Evolutionary conservation across 2,888 invertebrate genomes (phyloP).

Genomic region (Smittia sp.): DNA sequence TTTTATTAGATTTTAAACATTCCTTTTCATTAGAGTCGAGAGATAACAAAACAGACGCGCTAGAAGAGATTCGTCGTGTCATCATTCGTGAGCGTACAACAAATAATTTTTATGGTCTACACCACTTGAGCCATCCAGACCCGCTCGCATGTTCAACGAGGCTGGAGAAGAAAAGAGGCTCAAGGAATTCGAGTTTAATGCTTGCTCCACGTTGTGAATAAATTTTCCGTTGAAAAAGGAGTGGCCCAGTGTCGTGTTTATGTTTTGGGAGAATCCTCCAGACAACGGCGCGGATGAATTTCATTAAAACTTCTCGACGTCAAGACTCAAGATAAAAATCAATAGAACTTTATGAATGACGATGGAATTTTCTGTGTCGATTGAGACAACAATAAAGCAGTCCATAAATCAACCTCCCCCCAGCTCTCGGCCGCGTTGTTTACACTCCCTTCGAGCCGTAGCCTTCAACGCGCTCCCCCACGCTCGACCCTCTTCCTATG

Average conservation of each 20-base stretch:
- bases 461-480: neutral
- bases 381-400: neutral
- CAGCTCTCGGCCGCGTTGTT: neutral
- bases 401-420: slow-evolving; percentile 3
- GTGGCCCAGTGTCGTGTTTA: slow-evolving; percentile 23
- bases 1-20: neutral
- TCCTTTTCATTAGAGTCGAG: neutral
- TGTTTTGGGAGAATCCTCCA: neutral
- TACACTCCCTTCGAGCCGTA: neutral
- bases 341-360: slow-evolving; percentile 20
- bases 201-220: slow-evolving; percentile 28
- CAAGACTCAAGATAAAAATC: slow-evolving; percentile 9
- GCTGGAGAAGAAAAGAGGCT: neutral
- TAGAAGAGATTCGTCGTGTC: neutral
- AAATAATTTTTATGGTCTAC: neutral
- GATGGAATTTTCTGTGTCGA: slow-evolving; percentile 17
- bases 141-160: no score
- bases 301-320: neutral
- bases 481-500: neutral
- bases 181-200: neutral
- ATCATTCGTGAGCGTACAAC: neutral
- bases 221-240: slow-evolving; percentile 24
- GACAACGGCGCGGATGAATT: neutral
- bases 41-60: neutral
- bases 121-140: slow-evolving; percentile 15